Base-by-base conservation (phyloP, 2,113 vertebrate genomes). In the Silurus meridionalis region DNA sequence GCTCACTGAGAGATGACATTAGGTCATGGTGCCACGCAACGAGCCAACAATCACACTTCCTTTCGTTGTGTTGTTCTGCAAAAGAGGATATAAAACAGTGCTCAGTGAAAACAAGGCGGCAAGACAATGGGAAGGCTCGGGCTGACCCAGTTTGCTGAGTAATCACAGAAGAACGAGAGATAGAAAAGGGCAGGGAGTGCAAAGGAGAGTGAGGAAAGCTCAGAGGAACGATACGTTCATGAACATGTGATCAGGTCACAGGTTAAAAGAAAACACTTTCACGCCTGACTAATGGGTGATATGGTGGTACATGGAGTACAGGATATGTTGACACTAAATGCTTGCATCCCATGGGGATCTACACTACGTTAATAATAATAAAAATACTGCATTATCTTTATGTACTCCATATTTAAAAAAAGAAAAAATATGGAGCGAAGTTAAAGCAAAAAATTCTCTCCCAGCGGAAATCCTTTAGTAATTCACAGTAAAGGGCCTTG, bases 121-220 rank as follows among this genome's bases (percentile, higher is more conserved):
- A 84, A 60, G 57, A 86, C 48, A 82, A 61, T 77, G 77, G 74
- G 81, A 67, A 75, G 71, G 23, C 50, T 67, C 6, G 77, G 15
- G 61, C 60, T 87, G 79, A 89, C 71, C 71, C 50, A 71, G 69
- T 82, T 84, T 67, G 67, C 52, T 67, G 23, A 50, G 55, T 67
- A 46, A 85, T 79, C 61, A 63, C 10, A 53, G 23, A 74, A 37
- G 28, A 61, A 15, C 14, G 50, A 61, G 21, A 71, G 66, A 48
- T 14, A 50, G 10, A 48, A 23, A 60, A 60, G 8, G 13, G 25
- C 37, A 13, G n/a, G 10, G 10, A 64, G 37, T 23, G 79, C 79
- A 81, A 64, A 64, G 60, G 28, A 80, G n/a, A 46, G 23, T 37
- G 2, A 46, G 2, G 23, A 81, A 66, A 13, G 77, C 9, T 25